Base-by-base conservation (phyloP, 1,140 invertebrate species). In the Marisa cornuarietis region DNA sequence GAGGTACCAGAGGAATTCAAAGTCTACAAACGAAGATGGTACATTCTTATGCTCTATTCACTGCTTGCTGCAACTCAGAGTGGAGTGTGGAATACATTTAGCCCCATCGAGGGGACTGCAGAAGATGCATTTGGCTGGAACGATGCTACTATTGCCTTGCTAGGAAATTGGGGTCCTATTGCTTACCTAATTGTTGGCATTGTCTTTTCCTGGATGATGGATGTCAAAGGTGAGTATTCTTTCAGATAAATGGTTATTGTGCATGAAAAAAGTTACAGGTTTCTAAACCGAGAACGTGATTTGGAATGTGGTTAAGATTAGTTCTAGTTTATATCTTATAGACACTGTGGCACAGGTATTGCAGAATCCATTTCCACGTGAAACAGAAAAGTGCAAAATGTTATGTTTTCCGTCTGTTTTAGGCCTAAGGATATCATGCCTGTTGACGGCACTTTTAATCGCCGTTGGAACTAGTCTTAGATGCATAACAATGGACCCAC, bases 161-260 rank as follows among this genome's bases (percentile, higher is more conserved):
- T 93, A 10, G 90, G 89, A n/a, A 91, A 92, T 80, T 93, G 92
- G 92, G 91, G 92, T 26, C 91, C 89, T 71, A 91, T 93, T 54
- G 90, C 90, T 0, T 92, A 91, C 79, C 82, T 93, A 20, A 78
- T 91, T 6, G 90, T 86, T 71, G 89, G 90, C 24, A 71, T 91
- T 61, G 91, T 92, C 54, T 88, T 88, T 71, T 91, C 90, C 76
- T 92, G 92, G 92, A 76, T 92, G 73, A 79, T 86, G 62, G 85
- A 86, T 62, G 83, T 83, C 1, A 86, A 86, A 85, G 86, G 86
- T 86, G 66, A 72, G 54, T 71, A 24, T 11, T 58, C 11, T 58
- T 18, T 6, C 11, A 58, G 31, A 6, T 42, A 42, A 42, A 42
- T 42, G 2, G 31, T 42, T 42, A 42, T 42, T 42, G 0, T 6